Base-by-base conservation (phyloP, 1,140 invertebrate genomes). In the Hyphantria cunea region DNA sequence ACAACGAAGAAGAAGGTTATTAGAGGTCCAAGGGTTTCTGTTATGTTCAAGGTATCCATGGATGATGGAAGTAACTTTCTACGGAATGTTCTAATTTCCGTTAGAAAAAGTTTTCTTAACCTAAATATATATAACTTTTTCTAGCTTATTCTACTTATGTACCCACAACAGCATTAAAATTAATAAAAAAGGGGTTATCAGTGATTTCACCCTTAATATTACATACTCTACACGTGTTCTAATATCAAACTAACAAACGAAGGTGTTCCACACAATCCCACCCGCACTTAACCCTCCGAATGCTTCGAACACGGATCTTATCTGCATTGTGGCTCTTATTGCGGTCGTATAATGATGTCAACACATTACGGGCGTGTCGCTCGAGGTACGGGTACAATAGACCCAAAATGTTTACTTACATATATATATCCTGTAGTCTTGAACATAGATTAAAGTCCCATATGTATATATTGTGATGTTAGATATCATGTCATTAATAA, bases 301-400 rank as follows among this genome's bases (percentile, higher is more conserved):
- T 49, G 68, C 64, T 71, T 68, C 70, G 72, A 76, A 78, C 70
- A 66, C 54, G 70, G 72, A 76, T 82, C 74, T 76, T 83, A 82
- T 85, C 78, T 80, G 74, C 76, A 80, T 79, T 83, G 82, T 82
- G 64, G 70, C 73, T 76, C 67, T 81, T 82, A 82, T 79, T 79
- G 78, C 73, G 70, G 70, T 45, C 70, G 64, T 72, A 78, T 83
- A 82, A 84, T 78, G 76, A 82, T 74, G 76, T 82, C 76, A 79
- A 82, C 75, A 80, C 74, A 78, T 78, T 81, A 77, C 61, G 55
- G 62, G 55, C 58, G 60, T 65, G 59, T 55, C 62, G 34, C 14
- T 8, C 55, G 44, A 34, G 5, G 31, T 48, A 45, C 45, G 55
- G n/a, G 55, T 31, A 58, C 55, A 58, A 58, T 58, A 49, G 44